Evolutionary conservation across 2,797 vertebrate species (phyloP).

Genomic region (Chloroceryle inda): DNA sequence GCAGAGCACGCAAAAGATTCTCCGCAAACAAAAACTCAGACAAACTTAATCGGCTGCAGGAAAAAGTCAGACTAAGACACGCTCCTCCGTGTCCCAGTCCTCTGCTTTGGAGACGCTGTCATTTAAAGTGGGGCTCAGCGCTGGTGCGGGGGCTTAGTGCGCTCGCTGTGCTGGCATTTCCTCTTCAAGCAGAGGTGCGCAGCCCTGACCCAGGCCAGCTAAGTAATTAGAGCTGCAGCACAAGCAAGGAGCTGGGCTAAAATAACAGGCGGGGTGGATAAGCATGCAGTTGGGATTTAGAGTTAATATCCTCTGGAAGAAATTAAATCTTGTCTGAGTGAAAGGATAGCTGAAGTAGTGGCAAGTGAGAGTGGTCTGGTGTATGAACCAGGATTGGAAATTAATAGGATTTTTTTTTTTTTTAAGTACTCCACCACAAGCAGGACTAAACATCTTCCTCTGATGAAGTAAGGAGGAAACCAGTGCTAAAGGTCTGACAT

Average conservation of each 20-base stretch:
- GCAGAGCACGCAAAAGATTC: neutral
- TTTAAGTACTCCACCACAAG: neutral
- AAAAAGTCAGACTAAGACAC: neutral
- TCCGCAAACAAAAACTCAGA: neutral
- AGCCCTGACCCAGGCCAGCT: neutral
- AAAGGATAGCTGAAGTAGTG: neutral
- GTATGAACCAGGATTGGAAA: constrained; percentile 2
- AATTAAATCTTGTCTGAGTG: constrained; percentile 40
- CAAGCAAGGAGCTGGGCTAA: neutral
- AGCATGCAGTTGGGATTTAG: neutral
- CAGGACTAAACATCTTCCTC: neutral
- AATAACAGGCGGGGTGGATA: neutral
- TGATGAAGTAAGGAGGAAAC: neutral
- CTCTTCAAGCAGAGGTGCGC: neutral
- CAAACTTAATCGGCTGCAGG: neutral
- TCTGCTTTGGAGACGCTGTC: neutral
- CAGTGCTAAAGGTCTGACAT: neutral
- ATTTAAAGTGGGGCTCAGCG: neutral
- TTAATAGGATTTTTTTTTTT: neutral
- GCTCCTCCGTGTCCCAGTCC: neutral
- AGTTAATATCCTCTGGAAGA: constrained; percentile 35
- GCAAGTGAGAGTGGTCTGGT: neutral
- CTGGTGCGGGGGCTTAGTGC: neutral
- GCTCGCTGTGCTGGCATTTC: neutral
- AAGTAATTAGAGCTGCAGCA: neutral